A percentile compares a stretch with the other conserved stretches of the same genome.
These are phyloP conservation scores for Brachionus plicatilis DNA, from an alignment of 1,140 invertebrate species.

Conservation along the genomic window DNA sequence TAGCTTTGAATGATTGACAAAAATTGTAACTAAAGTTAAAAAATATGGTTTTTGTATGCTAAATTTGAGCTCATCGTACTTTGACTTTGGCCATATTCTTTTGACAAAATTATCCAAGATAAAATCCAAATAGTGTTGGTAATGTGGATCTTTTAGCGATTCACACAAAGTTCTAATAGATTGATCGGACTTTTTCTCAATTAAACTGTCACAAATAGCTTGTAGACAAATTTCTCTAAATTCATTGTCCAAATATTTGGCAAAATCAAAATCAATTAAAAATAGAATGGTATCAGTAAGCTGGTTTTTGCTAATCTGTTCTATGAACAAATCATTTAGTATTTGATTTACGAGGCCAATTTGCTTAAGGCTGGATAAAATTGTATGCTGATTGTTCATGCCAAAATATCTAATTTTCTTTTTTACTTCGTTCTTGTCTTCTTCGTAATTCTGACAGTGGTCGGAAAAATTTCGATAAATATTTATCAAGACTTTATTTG, in stretches of 20 bases:
- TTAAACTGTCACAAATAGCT: not conserved
- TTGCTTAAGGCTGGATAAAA: not conserved
- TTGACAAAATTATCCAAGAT: not conserved
- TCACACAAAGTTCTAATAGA: not conserved
- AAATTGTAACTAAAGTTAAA: not conserved
- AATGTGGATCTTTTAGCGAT: not conserved
- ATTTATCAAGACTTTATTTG: not conserved
- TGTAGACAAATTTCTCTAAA: not conserved
- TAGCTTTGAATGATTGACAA: not conserved
- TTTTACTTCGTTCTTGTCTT: not conserved
- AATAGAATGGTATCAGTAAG: not conserved
- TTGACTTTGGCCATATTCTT: not conserved
- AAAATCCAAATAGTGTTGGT: not conserved
- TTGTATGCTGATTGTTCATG: not conserved
- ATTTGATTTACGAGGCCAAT: not conserved
- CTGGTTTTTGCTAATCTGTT: not conserved
- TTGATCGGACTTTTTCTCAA: not conserved
- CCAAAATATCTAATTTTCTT: not conserved
- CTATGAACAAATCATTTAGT: not conserved
- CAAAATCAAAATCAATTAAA: not conserved
- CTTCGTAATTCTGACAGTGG: not conserved
- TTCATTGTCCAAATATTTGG: not conserved
- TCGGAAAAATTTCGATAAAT: not conserved
- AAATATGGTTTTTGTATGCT: not conserved
- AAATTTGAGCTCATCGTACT: not conserved